These are phyloP conservation scores for Anolis apletophallus DNA, from an alignment of 2,797 vertebrate genomes.

Conservation along the genomic window DNA sequence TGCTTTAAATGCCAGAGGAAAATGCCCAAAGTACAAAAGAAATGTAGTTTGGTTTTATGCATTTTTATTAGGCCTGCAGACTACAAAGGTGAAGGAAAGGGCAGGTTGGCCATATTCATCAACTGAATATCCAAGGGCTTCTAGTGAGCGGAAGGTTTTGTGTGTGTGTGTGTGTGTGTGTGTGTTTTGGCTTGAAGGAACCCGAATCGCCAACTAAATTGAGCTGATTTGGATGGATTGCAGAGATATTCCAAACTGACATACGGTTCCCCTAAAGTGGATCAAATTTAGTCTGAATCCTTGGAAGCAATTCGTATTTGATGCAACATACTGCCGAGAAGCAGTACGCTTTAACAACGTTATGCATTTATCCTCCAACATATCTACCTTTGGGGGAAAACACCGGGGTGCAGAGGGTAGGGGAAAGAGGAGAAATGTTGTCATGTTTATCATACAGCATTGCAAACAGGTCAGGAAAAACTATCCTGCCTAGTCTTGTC, in stretches of 20 bases:
- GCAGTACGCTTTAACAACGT: no score
- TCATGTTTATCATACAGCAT: background rate
- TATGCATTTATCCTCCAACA: no score
- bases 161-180: no score
- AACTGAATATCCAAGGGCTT: background rate
- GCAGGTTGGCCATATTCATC: background rate
- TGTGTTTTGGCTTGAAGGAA: no score
- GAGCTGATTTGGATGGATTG: no score
- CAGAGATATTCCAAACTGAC: no score
- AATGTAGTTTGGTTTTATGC: background rate
- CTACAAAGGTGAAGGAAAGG: background rate
- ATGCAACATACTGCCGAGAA: background rate
- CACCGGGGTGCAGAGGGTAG: background rate
- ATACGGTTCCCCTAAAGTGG: background rate
- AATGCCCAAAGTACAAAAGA: background rate
- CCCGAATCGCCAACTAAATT: no score
- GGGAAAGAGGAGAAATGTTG: background rate
- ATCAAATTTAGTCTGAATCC: background rate
- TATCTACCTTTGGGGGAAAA: background rate
- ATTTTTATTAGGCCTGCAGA: background rate
- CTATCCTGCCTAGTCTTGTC: background rate
- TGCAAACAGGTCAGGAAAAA: background rate
- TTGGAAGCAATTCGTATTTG: background rate
- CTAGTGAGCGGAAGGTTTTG: background rate
- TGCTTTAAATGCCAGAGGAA: background rate